phyloP scores from a whole-genome alignment of 2,888 invertebrate species.

The Leucoptera coffeella region DNA sequence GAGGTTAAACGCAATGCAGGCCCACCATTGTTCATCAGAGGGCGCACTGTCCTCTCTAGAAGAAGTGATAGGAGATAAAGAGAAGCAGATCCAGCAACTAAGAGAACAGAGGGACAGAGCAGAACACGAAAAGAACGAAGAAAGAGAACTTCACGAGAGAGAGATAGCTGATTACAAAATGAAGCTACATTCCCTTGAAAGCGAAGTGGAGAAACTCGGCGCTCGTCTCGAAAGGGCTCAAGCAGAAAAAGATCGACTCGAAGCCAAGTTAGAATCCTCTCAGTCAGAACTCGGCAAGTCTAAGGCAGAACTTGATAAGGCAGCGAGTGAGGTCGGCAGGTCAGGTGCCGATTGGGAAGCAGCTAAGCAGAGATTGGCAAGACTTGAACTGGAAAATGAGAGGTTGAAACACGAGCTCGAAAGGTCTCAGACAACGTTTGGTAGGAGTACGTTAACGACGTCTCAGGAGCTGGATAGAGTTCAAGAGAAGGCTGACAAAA shows the following conservation, averaged over 20 bases:
- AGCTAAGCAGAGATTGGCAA: slow-evolving; percentile 73
- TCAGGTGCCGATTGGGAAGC: slow-evolving; percentile 87
- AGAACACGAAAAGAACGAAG: slow-evolving; percentile 93
- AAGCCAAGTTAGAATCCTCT: slow-evolving; percentile 85
- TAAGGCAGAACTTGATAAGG: slow-evolving; percentile 89
- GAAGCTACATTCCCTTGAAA: slow-evolving; percentile 85
- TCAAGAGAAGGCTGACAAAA: slow-evolving; percentile 82
- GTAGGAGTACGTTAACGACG: slow-evolving; percentile 74
- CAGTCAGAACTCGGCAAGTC: slow-evolving; percentile 92
- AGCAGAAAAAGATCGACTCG: slow-evolving; percentile 85
- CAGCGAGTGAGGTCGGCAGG: slow-evolving; percentile 81
- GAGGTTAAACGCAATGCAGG: slow-evolving; percentile 86
- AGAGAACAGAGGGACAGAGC: slow-evolving; percentile 92
- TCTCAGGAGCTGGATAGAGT: slow-evolving; percentile 77
- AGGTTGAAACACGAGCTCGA: slow-evolving; percentile 80
- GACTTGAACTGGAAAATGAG: slow-evolving; percentile 87
- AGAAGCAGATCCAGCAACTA: slow-evolving; percentile 92
- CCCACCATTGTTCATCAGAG: slow-evolving; percentile 89
- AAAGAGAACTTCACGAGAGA: slow-evolving; percentile 86
- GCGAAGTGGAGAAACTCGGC: slow-evolving; percentile 84
- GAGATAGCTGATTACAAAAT: slow-evolving; percentile 93
- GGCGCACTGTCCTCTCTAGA: slow-evolving; percentile 89
- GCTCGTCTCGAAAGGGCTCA: slow-evolving; percentile 83
- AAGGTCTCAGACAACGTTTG: slow-evolving; percentile 76
- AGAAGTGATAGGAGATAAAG: slow-evolving; percentile 94